These are phyloP conservation scores for Apodemia duryi DNA, from an alignment of 2,888 invertebrate species.

Conservation along the genomic window DNA sequence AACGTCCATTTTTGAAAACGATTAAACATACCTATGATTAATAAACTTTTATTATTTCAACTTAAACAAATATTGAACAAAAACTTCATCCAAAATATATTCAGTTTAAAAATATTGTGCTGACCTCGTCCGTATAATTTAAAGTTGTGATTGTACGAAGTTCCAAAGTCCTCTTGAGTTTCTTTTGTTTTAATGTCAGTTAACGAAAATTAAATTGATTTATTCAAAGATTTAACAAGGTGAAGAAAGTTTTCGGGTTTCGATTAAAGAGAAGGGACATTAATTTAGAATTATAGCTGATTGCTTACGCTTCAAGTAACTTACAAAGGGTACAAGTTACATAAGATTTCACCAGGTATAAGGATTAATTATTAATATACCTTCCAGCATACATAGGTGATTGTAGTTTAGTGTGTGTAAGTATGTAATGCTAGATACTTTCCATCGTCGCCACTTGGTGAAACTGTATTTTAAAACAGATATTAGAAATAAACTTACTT, in stretches of 20 bases:
- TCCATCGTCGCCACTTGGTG: too few relatives aligned
- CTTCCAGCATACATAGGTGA: background rate
- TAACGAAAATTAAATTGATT: constrained; percentile 21
- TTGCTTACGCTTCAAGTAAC: constrained; percentile 12
- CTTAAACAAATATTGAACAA: background rate
- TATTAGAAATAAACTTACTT: too few relatives aligned
- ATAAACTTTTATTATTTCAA: background rate
- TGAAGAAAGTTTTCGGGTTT: constrained; percentile 19
- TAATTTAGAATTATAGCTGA: constrained; percentile 14
- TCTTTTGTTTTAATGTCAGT: constrained; percentile 22
- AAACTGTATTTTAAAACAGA: too few relatives aligned
- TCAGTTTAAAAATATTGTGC: constrained; percentile 13
- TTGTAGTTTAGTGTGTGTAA: background rate
- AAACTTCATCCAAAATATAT: constrained; percentile 11
- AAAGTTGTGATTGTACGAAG: constrained; percentile 18
- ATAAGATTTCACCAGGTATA: constrained; percentile 13
- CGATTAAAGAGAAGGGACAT: constrained; percentile 19
- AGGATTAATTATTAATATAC: constrained; percentile 9
- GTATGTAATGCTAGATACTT: too few relatives aligned
- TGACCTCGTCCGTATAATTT: constrained; percentile 16
- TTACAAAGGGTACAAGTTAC: constrained; percentile 8
- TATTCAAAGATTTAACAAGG: constrained; percentile 22
- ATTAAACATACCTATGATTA: too few relatives aligned
- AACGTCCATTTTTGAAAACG: too few relatives aligned
- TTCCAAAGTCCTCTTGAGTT: constrained; percentile 17